Percentiles rank a stretch among this genome's conserved stretches.
phyloP scores from a whole-genome alignment of 1,140 invertebrate species.

The Dysdera silvatica region DNA sequence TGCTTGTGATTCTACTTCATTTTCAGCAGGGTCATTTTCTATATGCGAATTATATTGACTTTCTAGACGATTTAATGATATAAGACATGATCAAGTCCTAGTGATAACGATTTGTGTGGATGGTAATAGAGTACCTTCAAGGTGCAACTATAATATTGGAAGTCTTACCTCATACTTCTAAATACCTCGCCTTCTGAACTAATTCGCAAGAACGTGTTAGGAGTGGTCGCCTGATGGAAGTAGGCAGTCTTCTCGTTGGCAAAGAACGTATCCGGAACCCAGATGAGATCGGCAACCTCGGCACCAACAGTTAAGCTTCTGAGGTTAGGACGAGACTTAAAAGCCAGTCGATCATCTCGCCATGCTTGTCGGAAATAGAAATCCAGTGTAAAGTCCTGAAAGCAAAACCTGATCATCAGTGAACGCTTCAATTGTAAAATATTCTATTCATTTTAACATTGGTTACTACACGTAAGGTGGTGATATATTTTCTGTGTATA shows the following conservation, averaged over 20 bases:
- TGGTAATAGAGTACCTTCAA: too few relatives aligned
- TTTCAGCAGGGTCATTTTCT: too few relatives aligned
- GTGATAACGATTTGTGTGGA: too few relatives aligned
- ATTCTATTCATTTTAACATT: too few relatives aligned
- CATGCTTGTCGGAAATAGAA: constrained; percentile 53
- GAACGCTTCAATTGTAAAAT: too few relatives aligned
- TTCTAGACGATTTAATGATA: too few relatives aligned
- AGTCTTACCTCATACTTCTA: constrained; percentile 46
- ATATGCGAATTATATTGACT: too few relatives aligned
- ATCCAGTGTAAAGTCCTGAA: constrained; percentile 54
- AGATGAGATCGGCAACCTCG: constrained; percentile 50
- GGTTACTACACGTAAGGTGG: too few relatives aligned
- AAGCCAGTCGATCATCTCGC: constrained; percentile 49
- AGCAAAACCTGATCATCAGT: constrained; percentile 32
- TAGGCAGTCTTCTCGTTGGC: constrained; percentile 52
- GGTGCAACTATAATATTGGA: too few relatives aligned
- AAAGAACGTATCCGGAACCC: constrained; percentile 52
- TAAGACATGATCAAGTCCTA: too few relatives aligned
- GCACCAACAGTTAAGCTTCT: constrained; percentile 48
- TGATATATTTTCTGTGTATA: too few relatives aligned
- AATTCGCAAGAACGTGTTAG: constrained; percentile 52
- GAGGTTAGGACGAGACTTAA: constrained; percentile 41
- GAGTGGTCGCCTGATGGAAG: constrained; percentile 51
- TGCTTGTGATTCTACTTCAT: too few relatives aligned
- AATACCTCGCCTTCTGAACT: constrained; percentile 45